Conservation (phyloP, 1,140 invertebrate genomes). For the Trachymyrmex septentrionalis region DNA sequence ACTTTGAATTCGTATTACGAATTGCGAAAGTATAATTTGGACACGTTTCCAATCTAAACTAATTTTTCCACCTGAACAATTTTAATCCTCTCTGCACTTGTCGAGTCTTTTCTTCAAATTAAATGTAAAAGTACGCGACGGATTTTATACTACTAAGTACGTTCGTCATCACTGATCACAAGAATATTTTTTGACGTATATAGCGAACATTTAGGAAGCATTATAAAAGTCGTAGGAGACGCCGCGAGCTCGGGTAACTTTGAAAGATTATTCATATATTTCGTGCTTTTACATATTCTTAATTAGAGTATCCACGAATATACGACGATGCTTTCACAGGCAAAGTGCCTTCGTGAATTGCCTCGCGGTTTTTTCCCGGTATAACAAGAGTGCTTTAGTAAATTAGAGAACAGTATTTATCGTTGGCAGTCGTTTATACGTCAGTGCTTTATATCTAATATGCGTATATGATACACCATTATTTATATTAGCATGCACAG, state of each 20-base stretch:
- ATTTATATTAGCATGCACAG: constrained; percentile 64
- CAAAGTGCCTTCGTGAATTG: constrained; percentile 2
- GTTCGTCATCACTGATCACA: constrained; percentile 41
- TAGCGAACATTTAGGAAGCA: constrained; percentile 74
- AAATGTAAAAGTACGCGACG: background rate
- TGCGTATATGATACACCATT: constrained; percentile 69
- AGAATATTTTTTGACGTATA: constrained; percentile 69
- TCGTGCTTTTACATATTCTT: constrained; percentile 50
- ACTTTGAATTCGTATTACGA: background rate
- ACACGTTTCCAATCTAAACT: background rate
- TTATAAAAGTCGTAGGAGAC: constrained; percentile 49
- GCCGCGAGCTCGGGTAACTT: constrained; percentile 19
- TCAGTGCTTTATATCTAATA: constrained; percentile 68
- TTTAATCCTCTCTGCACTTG: background rate
- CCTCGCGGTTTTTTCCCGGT: constrained; percentile 14
- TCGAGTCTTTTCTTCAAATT: background rate
- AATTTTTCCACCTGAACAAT: background rate
- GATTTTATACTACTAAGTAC: constrained; percentile 12
- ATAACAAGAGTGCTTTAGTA: constrained; percentile 62
- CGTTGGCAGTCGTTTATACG: constrained; percentile 67
- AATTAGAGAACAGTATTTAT: constrained; percentile 67
- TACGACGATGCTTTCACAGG: background rate
- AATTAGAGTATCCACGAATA: constrained; percentile 32
- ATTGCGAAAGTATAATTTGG: constrained; percentile 8
- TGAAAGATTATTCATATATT: constrained; percentile 36